These are phyloP conservation scores for Cremastinae sp. DNA, from an alignment of 2,888 invertebrate genomes.

Conservation along the genomic window DNA sequence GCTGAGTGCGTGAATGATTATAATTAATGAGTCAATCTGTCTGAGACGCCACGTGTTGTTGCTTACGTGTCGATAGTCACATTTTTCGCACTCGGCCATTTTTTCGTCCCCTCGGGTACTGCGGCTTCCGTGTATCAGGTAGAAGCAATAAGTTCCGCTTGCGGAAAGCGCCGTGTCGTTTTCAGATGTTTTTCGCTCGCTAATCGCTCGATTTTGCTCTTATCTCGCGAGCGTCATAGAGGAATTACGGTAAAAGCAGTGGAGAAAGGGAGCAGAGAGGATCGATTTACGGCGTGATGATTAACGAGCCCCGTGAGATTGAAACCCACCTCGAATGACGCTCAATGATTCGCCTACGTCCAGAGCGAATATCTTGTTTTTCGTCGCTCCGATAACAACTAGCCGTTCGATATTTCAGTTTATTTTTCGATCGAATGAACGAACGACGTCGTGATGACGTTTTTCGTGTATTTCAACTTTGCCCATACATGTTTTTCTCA, in stretches of 20 bases:
- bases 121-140: background rate
- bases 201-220: too few species aligned
- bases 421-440: background rate
- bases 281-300: conserved; percentile 20
- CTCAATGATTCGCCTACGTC: conserved; percentile 25
- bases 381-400: background rate
- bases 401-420: too few species aligned
- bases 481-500: background rate
- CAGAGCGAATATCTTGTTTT: conserved; percentile 15
- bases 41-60: background rate
- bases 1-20: background rate
- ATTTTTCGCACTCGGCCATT: background rate
- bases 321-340: conserved; percentile 23
- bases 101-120: background rate
- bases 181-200: background rate
- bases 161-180: background rate
- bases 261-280: conserved; percentile 10
- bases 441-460: background rate
- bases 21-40: conserved; percentile 7
- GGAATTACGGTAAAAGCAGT: background rate
- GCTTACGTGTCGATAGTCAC: background rate
- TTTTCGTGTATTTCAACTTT: background rate
- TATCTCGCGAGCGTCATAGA: background rate
- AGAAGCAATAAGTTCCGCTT: too few species aligned
- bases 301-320: conserved; percentile 21